Conservation (phyloP, 2,888 invertebrate species). For the Drosophila anomalata region DNA sequence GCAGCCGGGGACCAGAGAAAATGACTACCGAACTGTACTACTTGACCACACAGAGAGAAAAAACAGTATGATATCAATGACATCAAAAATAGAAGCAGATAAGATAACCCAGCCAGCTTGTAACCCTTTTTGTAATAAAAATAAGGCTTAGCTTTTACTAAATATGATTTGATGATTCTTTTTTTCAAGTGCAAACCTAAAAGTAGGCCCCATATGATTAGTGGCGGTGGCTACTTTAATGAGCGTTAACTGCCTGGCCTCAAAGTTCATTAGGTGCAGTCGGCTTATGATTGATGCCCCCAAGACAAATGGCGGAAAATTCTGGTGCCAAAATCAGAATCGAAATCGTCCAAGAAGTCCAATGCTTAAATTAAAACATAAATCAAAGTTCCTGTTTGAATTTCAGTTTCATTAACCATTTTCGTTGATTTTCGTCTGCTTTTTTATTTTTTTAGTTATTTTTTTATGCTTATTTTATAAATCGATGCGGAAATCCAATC, state of each 20-base stretch:
- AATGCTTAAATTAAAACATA: slow-evolving; percentile 68
- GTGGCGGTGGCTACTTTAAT: slow-evolving; percentile 75
- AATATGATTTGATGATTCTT: not conserved
- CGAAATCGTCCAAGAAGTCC: slow-evolving; percentile 37
- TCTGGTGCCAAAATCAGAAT: slow-evolving; percentile 63
- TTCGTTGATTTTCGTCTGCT: slow-evolving; percentile 32
- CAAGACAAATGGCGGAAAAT: slow-evolving; percentile 55
- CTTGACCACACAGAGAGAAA: slow-evolving; percentile 34
- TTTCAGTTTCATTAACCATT: slow-evolving; percentile 15
- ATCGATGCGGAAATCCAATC: slow-evolving; percentile 71
- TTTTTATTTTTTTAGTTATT: not conserved
- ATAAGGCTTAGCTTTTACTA: not conserved
- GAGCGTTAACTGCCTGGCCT: slow-evolving; percentile 75
- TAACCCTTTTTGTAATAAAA: not conserved
- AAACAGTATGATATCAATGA: slow-evolving; percentile 1
- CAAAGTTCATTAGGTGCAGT: slow-evolving; percentile 76
- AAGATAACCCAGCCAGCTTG: not conserved
- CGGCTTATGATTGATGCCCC: slow-evolving; percentile 68
- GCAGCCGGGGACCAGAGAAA: slow-evolving; percentile 42
- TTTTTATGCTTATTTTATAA: slow-evolving; percentile 38
- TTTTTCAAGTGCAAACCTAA: slow-evolving; percentile 12
- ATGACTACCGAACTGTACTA: slow-evolving; percentile 75
- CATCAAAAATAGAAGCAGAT: not conserved
- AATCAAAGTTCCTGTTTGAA: slow-evolving; percentile 58
- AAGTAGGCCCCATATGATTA: slow-evolving; percentile 62